A percentile compares a stretch with the other conserved stretches of the same genome.
phyloP scores from a whole-genome alignment of 2,113 vertebrate species.

The Labeo rohita region DNA sequence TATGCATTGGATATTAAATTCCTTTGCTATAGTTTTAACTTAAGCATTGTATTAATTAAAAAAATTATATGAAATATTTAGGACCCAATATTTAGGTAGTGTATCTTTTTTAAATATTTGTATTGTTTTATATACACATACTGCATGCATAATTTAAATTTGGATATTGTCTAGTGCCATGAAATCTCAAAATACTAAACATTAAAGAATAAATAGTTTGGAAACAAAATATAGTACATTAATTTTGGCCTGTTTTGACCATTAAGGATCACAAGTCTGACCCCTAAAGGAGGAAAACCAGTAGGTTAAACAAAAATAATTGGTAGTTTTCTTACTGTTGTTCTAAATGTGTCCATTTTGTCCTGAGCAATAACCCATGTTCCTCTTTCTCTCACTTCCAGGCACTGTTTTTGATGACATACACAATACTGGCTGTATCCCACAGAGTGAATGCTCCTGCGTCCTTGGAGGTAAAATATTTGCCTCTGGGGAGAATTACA shows the following conservation, averaged over 20 bases:
- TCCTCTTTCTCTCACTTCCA: slow-evolving; percentile 55
- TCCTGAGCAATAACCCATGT: neutral
- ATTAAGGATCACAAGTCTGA: neutral
- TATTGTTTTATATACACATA: neutral
- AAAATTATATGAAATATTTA: too few relatives aligned
- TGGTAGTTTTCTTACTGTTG: neutral
- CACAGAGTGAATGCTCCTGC: slow-evolving; percentile 77
- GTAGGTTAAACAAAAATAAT: too few relatives aligned
- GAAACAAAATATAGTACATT: neutral
- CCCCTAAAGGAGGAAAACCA: neutral
- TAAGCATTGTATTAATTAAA: neutral
- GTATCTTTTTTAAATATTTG: too few relatives aligned
- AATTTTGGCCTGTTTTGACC: neutral
- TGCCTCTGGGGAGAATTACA: slow-evolving; percentile 75
- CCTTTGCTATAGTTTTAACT: neutral
- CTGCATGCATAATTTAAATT: neutral
- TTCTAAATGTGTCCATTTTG: neutral
- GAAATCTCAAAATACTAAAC: neutral
- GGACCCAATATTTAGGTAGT: too few relatives aligned
- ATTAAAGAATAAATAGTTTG: neutral
- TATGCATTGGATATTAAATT: neutral
- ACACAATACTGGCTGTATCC: slow-evolving; percentile 75
- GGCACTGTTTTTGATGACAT: slow-evolving; percentile 86
- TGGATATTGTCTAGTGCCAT: too few relatives aligned
- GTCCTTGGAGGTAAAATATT: slow-evolving; percentile 76